These are phyloP conservation scores for Leptoclinus maculatus DNA, from an alignment of 2,797 vertebrate genomes.

Conservation along the genomic window DNA sequence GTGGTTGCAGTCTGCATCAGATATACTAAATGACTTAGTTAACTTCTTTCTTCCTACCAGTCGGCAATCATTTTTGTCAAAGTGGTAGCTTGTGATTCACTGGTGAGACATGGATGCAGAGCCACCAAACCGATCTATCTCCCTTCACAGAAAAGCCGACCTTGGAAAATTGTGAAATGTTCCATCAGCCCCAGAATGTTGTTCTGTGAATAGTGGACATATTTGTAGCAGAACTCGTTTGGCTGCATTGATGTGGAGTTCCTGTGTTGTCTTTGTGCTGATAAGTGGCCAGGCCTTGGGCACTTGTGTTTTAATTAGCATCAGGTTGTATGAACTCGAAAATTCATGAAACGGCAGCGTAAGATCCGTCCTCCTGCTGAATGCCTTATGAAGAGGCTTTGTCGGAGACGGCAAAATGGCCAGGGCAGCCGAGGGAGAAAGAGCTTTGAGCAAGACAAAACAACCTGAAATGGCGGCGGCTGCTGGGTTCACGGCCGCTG, in stretches of 20 bases:
- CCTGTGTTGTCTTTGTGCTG: constrained; percentile 72
- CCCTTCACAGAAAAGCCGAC: constrained; percentile 10
- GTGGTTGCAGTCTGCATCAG: constrained; percentile 23
- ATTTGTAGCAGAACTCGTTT: constrained; percentile 26
- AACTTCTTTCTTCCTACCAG: constrained; percentile 1
- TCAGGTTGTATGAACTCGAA: constrained; percentile 68
- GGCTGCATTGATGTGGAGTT: constrained; percentile 55
- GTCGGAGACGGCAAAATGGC: constrained; percentile 61
- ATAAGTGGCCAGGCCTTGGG: constrained; percentile 73
- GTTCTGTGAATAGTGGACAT: neutral
- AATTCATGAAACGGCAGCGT: constrained; percentile 52
- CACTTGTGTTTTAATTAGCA: constrained; percentile 77
- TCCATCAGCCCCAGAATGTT: constrained; percentile 6
- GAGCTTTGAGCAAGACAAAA: constrained; percentile 54
- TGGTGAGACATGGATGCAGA: neutral
- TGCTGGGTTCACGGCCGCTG: constrained; percentile 55
- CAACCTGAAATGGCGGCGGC: constrained; percentile 64
- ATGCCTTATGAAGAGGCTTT: constrained; percentile 59
- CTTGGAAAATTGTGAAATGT: constrained; percentile 8
- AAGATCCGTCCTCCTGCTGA: constrained; percentile 63
- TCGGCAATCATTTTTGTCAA: constrained; percentile 6
- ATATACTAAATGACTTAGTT: constrained; percentile 33
- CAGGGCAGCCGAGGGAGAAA: constrained; percentile 51
- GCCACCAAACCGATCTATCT: neutral
- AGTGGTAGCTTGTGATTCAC: constrained; percentile 7